Evolutionary conservation across 2,797 vertebrate genomes (phyloP).

Genomic region (Clarias fuscus): DNA sequence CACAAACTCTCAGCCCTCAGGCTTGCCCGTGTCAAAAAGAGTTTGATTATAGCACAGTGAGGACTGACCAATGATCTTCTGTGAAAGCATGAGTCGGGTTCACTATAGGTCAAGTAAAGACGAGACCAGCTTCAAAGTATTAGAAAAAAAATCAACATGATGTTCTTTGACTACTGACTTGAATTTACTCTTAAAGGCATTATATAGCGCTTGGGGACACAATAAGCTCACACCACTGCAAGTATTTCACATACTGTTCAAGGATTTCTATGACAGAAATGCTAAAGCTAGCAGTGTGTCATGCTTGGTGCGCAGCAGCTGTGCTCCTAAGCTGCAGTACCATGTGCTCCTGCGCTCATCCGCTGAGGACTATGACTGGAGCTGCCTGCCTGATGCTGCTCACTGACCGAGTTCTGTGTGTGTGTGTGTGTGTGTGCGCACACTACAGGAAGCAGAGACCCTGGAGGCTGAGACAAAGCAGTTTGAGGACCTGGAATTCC

Average conservation of each 20-base stretch:
- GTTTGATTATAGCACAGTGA: slow-evolving; percentile 38
- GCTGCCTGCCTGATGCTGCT: slow-evolving; percentile 13
- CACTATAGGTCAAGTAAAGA: slow-evolving; percentile 1
- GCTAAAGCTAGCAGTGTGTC: background rate
- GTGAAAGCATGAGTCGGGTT: slow-evolving; percentile 6
- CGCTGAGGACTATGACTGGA: slow-evolving; percentile 27
- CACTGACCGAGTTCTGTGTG: slow-evolving; percentile 34
- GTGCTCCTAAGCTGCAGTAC: slow-evolving; percentile 22
- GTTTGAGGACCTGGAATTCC: slow-evolving; percentile 97
- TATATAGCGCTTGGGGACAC: no score
- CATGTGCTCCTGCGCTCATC: slow-evolving; percentile 40
- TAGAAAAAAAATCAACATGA: background rate
- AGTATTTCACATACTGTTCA: background rate
- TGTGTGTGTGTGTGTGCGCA: slow-evolving; percentile 11
- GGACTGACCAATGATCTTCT: slow-evolving; percentile 17
- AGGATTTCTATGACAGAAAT: background rate
- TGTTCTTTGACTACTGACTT: background rate
- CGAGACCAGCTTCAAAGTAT: background rate
- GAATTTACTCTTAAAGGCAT: background rate
- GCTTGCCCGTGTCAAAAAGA: slow-evolving; percentile 35
- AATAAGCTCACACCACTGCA: background rate
- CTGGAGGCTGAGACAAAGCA: slow-evolving; percentile 88
- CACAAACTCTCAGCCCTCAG: slow-evolving; percentile 25
- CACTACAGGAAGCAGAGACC: slow-evolving; percentile 83
- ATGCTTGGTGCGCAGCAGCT: slow-evolving; percentile 8